These are phyloP conservation scores for Actinernus sp. DNA, from an alignment of 92 coral and sea anemone species.

Conservation along the genomic window DNA sequence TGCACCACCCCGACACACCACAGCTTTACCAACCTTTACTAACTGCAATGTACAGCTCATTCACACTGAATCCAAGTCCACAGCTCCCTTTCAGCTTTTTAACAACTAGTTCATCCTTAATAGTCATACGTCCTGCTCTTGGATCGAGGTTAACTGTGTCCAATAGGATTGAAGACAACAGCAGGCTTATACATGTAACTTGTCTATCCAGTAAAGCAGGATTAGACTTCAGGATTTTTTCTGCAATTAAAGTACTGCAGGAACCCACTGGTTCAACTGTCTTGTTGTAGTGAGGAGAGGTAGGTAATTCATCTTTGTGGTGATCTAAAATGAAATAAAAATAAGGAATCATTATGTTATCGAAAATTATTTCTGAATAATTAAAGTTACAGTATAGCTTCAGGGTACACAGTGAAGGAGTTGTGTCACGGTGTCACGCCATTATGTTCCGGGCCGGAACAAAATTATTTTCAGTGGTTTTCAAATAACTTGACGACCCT, in stretches of 20 bases:
- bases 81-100: conserved; percentile 22
- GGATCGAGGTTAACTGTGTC: conserved; percentile 85
- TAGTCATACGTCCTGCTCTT: conserved; percentile 75
- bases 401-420: background rate
- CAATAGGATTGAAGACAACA: conserved; percentile 67
- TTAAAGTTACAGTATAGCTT: too few relatives aligned
- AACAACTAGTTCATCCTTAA: conserved; percentile 64
- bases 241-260: conserved; percentile 78
- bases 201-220: conserved; percentile 63
- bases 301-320: conserved; percentile 64
- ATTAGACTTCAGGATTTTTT: conserved; percentile 35
- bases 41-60: conserved; percentile 69
- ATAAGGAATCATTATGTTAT: background rate
- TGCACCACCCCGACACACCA: too few relatives aligned
- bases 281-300: conserved; percentile 34
- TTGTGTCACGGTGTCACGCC: too few relatives aligned
- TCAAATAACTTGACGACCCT: too few relatives aligned
- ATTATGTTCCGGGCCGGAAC: too few relatives aligned
- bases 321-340: conserved; percentile 52
- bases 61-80: conserved; percentile 7
- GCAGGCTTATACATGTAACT: conserved; percentile 49
- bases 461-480: too few relatives aligned
- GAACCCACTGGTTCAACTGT: conserved; percentile 85
- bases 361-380: too few relatives aligned
- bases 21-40: too few relatives aligned